Base-by-base conservation (phyloP, 2,888 invertebrate species). In the Norana najaformis region DNA sequence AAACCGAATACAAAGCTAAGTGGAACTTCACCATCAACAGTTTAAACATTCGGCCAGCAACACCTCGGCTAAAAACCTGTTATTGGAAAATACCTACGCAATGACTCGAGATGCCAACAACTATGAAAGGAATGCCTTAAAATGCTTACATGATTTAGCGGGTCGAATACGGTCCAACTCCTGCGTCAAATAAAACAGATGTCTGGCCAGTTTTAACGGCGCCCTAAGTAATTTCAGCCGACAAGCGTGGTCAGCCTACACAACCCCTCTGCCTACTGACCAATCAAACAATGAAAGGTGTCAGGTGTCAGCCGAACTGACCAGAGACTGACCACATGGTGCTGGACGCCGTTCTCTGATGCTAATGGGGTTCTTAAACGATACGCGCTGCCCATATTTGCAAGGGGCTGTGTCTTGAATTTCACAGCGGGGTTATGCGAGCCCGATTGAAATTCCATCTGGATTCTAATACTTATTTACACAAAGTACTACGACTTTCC, bases 271-370 rank as follows among this genome's bases (percentile, higher is more conserved):
- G n/a, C 69, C 69, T 13, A n/a, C 69, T 69, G 69, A 69, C 69
- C 69, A 69, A 69, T 69, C 69, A 69, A 69, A 69, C 69, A 69
- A 69, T 69, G 69, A 69, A 69, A 69, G 69, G 69, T 69, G 69
- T 69, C 69, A 69, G 69, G 16, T 69, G 69, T 69, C 69, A 69
- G 69, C 6, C 30, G 69, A 69, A 69, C 30, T 69, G 69, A 69
- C 69, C 69, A 69, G 69, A 69, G 69, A 69, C n/a, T 69, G 69
- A 69, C 69, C 69, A 69, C 69, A 69, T 69, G 69, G 69, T 69
- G 69, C 69, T 69, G 69, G 69, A n/a, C 69, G 69, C 69, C 69
- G 69, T 69, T 69, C n/a, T n/a, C 69, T 8, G 30, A 69, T 69
- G 69, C 69, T 69, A 69, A 69, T 69, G 69, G 69, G 69, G 69